A percentile compares a stretch with the other conserved stretches of the same genome.
Evolutionary conservation across 2,888 invertebrate species (phyloP).

Genomic region (Exephanes ischioxanthus): DNA sequence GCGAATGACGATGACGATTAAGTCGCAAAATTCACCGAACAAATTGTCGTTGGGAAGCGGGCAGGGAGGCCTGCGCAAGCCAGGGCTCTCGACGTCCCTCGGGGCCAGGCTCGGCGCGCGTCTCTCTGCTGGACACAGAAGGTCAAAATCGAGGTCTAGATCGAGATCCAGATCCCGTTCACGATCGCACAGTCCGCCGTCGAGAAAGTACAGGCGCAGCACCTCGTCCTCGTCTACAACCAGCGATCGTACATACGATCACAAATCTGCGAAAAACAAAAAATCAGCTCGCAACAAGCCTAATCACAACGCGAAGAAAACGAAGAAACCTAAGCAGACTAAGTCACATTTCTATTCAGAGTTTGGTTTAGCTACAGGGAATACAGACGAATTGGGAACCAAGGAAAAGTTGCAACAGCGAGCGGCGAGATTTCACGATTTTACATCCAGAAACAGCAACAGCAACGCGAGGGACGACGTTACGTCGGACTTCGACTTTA

Average conservation of each 20-base stretch:
- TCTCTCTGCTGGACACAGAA: slow-evolving; percentile 82
- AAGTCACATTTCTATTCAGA: slow-evolving; percentile 88
- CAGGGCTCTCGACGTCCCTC: slow-evolving; percentile 87
- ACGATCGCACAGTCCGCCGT: slow-evolving; percentile 80
- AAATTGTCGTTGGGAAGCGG: slow-evolving; percentile 75
- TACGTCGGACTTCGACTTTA: slow-evolving; percentile 92
- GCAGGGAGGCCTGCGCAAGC: slow-evolving; percentile 81
- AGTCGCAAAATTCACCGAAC: slow-evolving; percentile 86
- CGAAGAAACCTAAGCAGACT: slow-evolving; percentile 85
- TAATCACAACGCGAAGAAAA: slow-evolving; percentile 72
- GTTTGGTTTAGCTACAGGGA: slow-evolving; percentile 88
- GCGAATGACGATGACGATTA: slow-evolving; percentile 89
- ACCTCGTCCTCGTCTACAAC: slow-evolving; percentile 81
- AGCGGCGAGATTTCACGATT: slow-evolving; percentile 93
- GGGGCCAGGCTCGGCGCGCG: slow-evolving; percentile 87
- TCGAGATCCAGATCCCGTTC: slow-evolving; percentile 84
- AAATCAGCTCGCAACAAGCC: slow-evolving; percentile 77
- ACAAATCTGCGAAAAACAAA: slow-evolving; percentile 79
- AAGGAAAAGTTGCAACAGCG: slow-evolving; percentile 93
- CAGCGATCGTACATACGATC: slow-evolving; percentile 82
- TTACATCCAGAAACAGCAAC: slow-evolving; percentile 86
- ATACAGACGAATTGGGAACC: slow-evolving; percentile 89
- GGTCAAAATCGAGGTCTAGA: slow-evolving; percentile 75
- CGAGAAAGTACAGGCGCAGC: slow-evolving; percentile 82
- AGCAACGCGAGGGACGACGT: slow-evolving; percentile 86